These are phyloP conservation scores for Strix uralensis DNA, from an alignment of 2,113 vertebrate species.

Conservation along the genomic window DNA sequence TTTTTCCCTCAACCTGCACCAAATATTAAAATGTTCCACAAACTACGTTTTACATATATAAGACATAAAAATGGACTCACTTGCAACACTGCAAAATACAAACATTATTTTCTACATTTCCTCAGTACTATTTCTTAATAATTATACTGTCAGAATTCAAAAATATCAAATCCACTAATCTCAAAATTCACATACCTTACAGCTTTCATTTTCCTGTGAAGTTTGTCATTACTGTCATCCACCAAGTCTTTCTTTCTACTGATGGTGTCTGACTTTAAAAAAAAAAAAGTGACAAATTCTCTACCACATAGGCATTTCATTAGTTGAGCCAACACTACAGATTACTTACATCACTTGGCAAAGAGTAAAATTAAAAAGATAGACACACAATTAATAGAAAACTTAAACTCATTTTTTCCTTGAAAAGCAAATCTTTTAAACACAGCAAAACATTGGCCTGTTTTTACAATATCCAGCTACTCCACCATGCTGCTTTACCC, in stretches of 20 bases:
- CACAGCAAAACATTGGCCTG: accelerated
- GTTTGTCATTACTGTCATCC: not conserved
- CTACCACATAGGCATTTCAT: not conserved
- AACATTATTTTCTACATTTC: not conserved
- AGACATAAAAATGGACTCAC: accelerated
- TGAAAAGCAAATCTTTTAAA: accelerated
- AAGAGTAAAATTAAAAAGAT: accelerated
- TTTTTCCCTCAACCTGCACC: not conserved
- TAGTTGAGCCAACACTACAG: not conserved
- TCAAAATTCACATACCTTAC: slow-evolving; percentile 31
- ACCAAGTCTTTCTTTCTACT: not conserved
- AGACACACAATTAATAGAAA: accelerated
- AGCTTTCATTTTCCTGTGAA: not conserved
- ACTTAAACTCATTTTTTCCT: accelerated
- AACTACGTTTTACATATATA: accelerated
- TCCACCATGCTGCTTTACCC: too few relatives aligned
- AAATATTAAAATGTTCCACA: not conserved
- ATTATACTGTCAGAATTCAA: not conserved
- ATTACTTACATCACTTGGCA: not conserved
- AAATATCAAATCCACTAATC: not conserved
- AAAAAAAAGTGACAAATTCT: not conserved
- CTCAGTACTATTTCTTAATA: not conserved
- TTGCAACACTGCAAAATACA: not conserved
- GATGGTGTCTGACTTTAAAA: not conserved
- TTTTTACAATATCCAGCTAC: too few relatives aligned